phyloP scores from a whole-genome alignment of 2,797 vertebrate genomes.

The Gastrophryne carolinensis region DNA sequence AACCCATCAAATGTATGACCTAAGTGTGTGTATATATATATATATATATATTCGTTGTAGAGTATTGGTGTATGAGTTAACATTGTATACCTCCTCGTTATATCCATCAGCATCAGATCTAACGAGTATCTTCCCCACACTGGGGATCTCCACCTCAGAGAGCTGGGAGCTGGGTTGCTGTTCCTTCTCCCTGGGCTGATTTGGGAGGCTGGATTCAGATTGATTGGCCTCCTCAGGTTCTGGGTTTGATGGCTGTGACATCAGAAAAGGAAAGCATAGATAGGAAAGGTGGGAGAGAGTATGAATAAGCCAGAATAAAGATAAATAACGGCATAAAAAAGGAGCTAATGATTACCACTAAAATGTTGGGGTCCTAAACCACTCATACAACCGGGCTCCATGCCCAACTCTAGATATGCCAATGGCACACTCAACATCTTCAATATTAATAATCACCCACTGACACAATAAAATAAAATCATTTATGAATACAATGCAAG shows the following conservation, averaged over 20 bases:
- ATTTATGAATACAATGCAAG: no score
- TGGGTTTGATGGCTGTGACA: conserved; percentile 63
- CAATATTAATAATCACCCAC: no score
- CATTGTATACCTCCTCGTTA: conserved; percentile 88
- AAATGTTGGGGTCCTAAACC: no score
- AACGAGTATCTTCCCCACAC: conserved; percentile 92
- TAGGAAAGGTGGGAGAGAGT: conserved; percentile 39
- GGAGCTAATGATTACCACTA: no score
- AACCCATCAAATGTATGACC: no score
- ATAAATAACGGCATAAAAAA: no score
- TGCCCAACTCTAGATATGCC: no score
- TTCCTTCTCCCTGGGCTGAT: conserved; percentile 55
- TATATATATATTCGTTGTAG: no score
- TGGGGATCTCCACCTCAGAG: conserved; percentile 94
- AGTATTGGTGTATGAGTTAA: not conserved
- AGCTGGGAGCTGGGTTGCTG: conserved; percentile 75
- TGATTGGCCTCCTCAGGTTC: conserved; percentile 67
- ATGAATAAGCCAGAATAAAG: not conserved
- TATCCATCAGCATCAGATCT: conserved; percentile 90
- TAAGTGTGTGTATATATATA: no score
- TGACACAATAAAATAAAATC: no score
- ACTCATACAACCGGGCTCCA: no score
- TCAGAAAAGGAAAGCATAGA: conserved; percentile 45
- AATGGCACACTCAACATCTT: no score
- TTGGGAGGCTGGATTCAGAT: conserved; percentile 59